A percentile compares a stretch with the other conserved stretches of the same genome.
Evolutionary conservation across 2,113 vertebrate species (phyloP).

Genomic region (Chloebia gouldiae): DNA sequence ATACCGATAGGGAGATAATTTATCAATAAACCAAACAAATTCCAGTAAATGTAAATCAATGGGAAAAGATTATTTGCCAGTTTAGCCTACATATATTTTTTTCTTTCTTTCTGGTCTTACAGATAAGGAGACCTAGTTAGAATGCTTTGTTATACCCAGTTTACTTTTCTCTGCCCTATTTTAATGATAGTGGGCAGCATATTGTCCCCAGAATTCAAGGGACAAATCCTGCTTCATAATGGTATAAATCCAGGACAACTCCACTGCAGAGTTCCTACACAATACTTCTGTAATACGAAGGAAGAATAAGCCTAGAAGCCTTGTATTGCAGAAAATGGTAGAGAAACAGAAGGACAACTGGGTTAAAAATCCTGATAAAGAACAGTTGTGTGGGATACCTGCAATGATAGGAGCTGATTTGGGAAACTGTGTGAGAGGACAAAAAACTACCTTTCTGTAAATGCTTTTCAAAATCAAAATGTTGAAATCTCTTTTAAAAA

Average conservation of each 20-base stretch:
- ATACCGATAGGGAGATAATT: not conserved
- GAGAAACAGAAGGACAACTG: not conserved
- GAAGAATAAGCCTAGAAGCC: not conserved
- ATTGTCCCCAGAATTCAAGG: not conserved
- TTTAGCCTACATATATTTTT: not conserved
- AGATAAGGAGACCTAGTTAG: not conserved
- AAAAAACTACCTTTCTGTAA: not conserved
- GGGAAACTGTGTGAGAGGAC: not conserved
- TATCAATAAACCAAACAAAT: not conserved
- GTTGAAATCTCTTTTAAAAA: not conserved
- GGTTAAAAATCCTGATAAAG: not conserved
- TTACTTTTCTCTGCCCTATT: not conserved
- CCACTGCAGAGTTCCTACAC: not conserved
- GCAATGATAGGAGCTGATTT: not conserved
- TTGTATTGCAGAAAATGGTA: not conserved
- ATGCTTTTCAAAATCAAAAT: not conserved
- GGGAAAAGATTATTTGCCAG: not conserved
- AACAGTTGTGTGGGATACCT: not conserved
- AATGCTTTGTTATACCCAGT: not conserved
- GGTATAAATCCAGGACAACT: not conserved
- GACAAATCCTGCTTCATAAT: not conserved
- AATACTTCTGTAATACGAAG: not conserved
- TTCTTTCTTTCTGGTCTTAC: not conserved
- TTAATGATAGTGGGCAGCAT: not conserved
- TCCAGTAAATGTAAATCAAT: not conserved